A percentile compares a stretch with the other conserved stretches of the same genome.
Conservation (phyloP, 2,888 invertebrate species). For the Lypha dubia region DNA sequence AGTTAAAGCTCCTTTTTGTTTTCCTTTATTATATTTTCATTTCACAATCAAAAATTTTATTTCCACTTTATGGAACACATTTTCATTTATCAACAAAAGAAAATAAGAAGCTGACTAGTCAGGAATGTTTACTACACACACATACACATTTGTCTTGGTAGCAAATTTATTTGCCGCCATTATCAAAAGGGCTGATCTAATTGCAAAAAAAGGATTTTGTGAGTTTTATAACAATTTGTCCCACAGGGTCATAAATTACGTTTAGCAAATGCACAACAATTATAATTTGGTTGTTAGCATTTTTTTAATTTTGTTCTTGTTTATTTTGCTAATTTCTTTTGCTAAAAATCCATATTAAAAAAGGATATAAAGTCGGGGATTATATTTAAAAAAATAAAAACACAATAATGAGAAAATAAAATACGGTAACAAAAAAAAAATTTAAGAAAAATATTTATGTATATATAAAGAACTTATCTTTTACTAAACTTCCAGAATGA, state of each 20-base stretch:
- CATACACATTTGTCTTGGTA: constrained; percentile 21
- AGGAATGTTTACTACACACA: not conserved
- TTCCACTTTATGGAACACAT: constrained; percentile 60
- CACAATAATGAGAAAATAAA: too few relatives aligned
- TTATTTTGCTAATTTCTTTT: not conserved
- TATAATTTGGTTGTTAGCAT: constrained; percentile 22
- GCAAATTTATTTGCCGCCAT: constrained; percentile 41
- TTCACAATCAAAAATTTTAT: constrained; percentile 48
- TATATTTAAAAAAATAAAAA: not conserved
- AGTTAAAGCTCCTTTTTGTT: too few relatives aligned
- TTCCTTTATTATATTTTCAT: too few relatives aligned
- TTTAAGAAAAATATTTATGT: too few relatives aligned
- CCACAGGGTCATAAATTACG: constrained; percentile 44
- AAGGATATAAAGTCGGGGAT: not conserved
- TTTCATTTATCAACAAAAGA: constrained; percentile 30
- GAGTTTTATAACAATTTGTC: constrained; percentile 14
- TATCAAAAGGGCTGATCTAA: constrained; percentile 10
- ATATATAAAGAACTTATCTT: too few relatives aligned
- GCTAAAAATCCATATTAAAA: too few relatives aligned
- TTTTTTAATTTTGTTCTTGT: not conserved
- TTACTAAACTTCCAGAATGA: too few relatives aligned
- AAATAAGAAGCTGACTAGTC: not conserved
- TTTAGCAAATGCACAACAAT: constrained; percentile 4
- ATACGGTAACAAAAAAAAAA: too few relatives aligned
- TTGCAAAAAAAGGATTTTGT: not conserved